Conservation (phyloP, 1,140 invertebrate genomes). For the Daktulosphaira vitifoliae region DNA sequence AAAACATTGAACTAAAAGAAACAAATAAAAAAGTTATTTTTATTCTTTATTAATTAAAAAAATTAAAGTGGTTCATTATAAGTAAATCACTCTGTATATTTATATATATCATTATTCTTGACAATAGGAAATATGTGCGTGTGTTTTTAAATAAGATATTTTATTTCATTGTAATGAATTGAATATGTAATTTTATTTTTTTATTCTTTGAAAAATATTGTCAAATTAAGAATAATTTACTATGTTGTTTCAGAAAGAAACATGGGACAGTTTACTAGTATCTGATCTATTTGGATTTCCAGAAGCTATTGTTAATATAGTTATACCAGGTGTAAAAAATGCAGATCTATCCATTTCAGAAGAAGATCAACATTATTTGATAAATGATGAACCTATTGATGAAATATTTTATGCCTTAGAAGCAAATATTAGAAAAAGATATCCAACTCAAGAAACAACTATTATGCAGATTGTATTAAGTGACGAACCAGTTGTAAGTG, state of each 20-base stretch:
- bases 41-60: no score
- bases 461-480: background rate
- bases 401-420: background rate
- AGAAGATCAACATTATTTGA: conserved; percentile 2
- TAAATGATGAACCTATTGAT: conserved; percentile 1
- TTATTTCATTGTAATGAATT: no score
- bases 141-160: no score
- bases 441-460: background rate
- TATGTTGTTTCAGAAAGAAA: background rate
- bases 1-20: no score
- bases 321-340: background rate
- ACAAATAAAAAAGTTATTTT: no score
- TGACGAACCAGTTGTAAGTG: conserved; percentile 14
- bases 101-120: no score
- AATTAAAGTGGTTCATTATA: no score
- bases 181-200: no score
- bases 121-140: no score
- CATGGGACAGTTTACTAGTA: conserved; percentile 1
- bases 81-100: no score
- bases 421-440: background rate
- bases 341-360: background rate
- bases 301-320: conserved; percentile 10
- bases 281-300: background rate
- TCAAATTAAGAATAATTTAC: no score
- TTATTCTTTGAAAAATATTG: no score